Conservation (phyloP, 2,888 invertebrate genomes). For the Tortrix viridana region DNA sequence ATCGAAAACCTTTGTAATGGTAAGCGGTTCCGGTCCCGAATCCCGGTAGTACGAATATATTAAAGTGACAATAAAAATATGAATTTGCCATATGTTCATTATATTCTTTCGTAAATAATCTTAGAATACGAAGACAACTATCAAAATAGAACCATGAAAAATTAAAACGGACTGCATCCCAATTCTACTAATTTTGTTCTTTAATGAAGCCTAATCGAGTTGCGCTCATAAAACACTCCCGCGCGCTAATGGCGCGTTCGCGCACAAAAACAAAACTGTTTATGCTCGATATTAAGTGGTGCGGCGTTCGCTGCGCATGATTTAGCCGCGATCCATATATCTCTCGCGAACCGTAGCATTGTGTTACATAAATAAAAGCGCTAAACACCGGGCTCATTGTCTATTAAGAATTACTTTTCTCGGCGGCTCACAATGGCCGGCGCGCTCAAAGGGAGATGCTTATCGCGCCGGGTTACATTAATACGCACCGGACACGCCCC, state of each 20-base stretch:
- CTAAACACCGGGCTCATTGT: slow-evolving; percentile 78
- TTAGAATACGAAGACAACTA: neutral
- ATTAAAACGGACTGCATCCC: neutral
- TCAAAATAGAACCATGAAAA: neutral
- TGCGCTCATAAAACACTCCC: slow-evolving; percentile 25
- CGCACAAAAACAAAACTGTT: slow-evolving; percentile 37
- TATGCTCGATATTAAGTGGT: slow-evolving; percentile 35
- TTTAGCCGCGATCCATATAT: slow-evolving; percentile 62
- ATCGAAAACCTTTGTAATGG: too few species aligned
- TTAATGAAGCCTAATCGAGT: slow-evolving; percentile 23
- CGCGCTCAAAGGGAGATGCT: slow-evolving; percentile 72
- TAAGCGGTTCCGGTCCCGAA: too few species aligned
- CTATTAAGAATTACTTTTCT: slow-evolving; percentile 82
- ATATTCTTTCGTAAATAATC: too few species aligned
- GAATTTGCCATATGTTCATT: too few species aligned
- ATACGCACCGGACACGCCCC: slow-evolving; percentile 78
- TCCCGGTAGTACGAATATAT: too few species aligned
- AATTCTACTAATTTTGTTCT: slow-evolving; percentile 12
- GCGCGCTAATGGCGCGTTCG: slow-evolving; percentile 30
- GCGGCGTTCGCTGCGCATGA: slow-evolving; percentile 46
- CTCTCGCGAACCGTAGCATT: slow-evolving; percentile 68
- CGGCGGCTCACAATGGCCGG: slow-evolving; percentile 77
- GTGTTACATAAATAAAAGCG: slow-evolving; percentile 80
- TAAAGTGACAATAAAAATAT: too few species aligned
- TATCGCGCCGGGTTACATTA: slow-evolving; percentile 73